Percentiles rank a stretch among this genome's conserved stretches.
These are phyloP conservation scores for Prochilodus magdalenae DNA, from an alignment of 2,113 vertebrate genomes.

Conservation along the genomic window DNA sequence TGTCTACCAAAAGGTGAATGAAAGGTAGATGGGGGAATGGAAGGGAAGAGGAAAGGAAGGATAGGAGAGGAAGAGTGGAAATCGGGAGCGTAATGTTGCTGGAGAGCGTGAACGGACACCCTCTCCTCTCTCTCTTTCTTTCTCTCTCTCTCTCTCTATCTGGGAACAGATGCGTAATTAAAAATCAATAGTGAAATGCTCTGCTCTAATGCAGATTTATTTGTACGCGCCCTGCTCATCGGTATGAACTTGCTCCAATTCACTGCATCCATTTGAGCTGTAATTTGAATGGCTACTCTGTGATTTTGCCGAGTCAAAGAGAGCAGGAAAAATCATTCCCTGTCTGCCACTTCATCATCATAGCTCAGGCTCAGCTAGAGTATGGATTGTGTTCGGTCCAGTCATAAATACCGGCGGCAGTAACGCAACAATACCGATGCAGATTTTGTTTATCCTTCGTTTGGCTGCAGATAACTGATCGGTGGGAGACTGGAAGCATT, in stretches of 20 bases:
- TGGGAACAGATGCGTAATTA: constrained; percentile 39
- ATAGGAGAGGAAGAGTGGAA: not conserved
- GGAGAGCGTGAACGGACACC: not conserved
- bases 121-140: too few species aligned
- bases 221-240: constrained; percentile 26
- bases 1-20: not conserved
- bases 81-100: constrained; percentile 17
- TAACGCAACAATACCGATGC: constrained; percentile 62
- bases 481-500: too few species aligned
- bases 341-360: constrained; percentile 17
- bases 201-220: constrained; percentile 31
- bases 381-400: constrained; percentile 60
- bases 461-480: too few species aligned
- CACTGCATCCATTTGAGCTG: constrained; percentile 40
- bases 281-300: constrained; percentile 46
- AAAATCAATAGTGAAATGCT: constrained; percentile 30
- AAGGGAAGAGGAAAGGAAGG: not conserved
- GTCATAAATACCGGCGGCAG: constrained; percentile 56
- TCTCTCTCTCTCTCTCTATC: too few species aligned
- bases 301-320: constrained; percentile 15
- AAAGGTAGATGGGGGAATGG: not conserved
- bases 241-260: constrained; percentile 20
- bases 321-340: constrained; percentile 16
- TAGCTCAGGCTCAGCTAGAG: constrained; percentile 50
- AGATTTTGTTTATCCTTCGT: constrained; percentile 53